Conservation (phyloP, 2,797 vertebrate genomes). For the Microctenopoma steveboyesi region DNA sequence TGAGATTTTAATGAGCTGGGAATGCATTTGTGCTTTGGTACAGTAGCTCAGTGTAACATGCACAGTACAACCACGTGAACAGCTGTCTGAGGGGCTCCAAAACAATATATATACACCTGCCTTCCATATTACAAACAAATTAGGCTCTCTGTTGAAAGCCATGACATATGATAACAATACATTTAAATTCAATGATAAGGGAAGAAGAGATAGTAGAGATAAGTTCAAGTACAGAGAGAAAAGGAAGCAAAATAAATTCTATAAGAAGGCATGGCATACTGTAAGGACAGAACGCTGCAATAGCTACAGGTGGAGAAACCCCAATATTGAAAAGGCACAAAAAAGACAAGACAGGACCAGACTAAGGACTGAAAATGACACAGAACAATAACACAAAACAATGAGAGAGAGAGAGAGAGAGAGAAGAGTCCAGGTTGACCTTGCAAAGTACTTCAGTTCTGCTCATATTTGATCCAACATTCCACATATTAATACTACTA, state of each 20-base stretch:
- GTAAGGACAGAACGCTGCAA: background rate
- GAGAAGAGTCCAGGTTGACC: background rate
- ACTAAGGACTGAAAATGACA: background rate
- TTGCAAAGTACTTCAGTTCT: background rate
- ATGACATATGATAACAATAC: slow-evolving; percentile 4
- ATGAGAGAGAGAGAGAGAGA: background rate
- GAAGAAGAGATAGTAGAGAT: background rate
- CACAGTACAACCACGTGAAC: slow-evolving; percentile 14
- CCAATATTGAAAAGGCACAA: background rate
- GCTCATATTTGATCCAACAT: slow-evolving; percentile 22
- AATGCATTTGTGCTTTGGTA: slow-evolving; percentile 21
- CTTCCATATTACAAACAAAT: slow-evolving; percentile 22
- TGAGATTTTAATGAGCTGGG: slow-evolving; percentile 37
- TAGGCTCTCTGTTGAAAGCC: slow-evolving; percentile 20
- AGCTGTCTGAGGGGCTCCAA: slow-evolving; percentile 23
- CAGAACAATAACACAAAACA: background rate
- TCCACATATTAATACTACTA: slow-evolving; percentile 15
- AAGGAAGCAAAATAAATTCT: background rate
- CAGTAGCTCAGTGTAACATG: slow-evolving; percentile 23
- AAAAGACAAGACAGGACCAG: slow-evolving; percentile 2
- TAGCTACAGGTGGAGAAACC: background rate
- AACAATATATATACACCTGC: slow-evolving; percentile 8
- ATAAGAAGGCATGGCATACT: background rate
- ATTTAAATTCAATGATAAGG: slow-evolving; percentile 5
- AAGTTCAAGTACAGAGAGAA: background rate